A percentile compares a stretch with the other conserved stretches of the same genome.
Evolutionary conservation across 2,888 invertebrate species (phyloP).

Genomic region (Andricus curvator): DNA sequence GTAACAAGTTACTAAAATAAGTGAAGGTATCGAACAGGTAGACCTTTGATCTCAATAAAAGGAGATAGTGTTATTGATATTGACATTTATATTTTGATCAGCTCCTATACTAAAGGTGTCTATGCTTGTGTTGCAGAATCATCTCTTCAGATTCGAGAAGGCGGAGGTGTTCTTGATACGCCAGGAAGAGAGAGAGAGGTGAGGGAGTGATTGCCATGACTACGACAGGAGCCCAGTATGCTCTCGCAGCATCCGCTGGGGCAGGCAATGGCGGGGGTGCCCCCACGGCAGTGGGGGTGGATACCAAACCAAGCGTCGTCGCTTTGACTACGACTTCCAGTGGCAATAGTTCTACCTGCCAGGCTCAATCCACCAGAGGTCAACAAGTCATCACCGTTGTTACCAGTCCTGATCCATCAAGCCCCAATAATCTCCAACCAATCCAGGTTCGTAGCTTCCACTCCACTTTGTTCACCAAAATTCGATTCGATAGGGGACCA

Average conservation of each 20-base stretch:
- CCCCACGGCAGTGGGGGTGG: constrained; percentile 73
- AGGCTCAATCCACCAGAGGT: constrained; percentile 72
- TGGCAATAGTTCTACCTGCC: constrained; percentile 69
- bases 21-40: neutral
- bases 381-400: constrained; percentile 77
- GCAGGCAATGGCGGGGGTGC: constrained; percentile 73
- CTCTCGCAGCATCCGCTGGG: constrained; percentile 76
- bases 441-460: constrained; percentile 70
- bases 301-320: constrained; percentile 73
- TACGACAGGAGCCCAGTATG: constrained; percentile 77
- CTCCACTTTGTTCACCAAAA: neutral
- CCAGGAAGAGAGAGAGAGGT: constrained; percentile 69
- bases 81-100: constrained; percentile 57
- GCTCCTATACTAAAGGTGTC: constrained; percentile 46
- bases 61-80: constrained; percentile 69
- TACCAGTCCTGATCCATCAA: constrained; percentile 74
- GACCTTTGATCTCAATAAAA: constrained; percentile 20
- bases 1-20: neutral
- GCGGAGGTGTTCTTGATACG: constrained; percentile 67
- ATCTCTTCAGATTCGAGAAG: constrained; percentile 69
- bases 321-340: constrained; percentile 75
- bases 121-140: constrained; percentile 69
- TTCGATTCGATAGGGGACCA: neutral
- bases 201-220: constrained; percentile 77
- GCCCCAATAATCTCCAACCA: constrained; percentile 75